Base-by-base conservation (phyloP, 92 coral and sea anemone species). In the Parazoanthus atlanticus region DNA sequence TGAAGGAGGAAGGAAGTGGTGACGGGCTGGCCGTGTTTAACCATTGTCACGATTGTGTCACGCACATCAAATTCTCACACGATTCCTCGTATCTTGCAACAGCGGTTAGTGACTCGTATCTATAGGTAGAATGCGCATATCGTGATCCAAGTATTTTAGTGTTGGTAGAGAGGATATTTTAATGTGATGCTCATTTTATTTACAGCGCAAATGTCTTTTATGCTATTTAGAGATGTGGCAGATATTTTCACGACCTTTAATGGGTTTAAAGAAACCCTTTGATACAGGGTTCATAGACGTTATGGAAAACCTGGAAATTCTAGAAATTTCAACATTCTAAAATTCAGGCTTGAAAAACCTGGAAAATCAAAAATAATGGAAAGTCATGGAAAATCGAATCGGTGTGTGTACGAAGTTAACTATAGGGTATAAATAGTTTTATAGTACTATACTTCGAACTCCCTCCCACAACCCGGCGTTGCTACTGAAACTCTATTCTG, bases 41-140 rank as follows among this genome's bases (percentile, higher is more conserved):
- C 47, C 97, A 97, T 88, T 97, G 98, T 86, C 98, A 97, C 81
- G 99, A 92, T 81, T 93, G 96, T 80, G 93, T 97, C 78, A 95
- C 98, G 8, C 98, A 97, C 90, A 93, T 97, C 85, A 91, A 88
- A 91, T 97, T 97, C 87, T 97, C 99, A 19, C 99, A 95, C 64
- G 98, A 97, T 87, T 95, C 99, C 70, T 83, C 90, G 25, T 97
- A 90, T 82, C 93, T 97, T 47, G 99, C 99, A 13, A 91, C 99
- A 69, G 96, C 97, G 84, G 99, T 97, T 81, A 96, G 98, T 91
- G 6, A 33, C 10, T 46, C 21, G 54, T 21, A 2, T 31, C 0
- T n/a, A n/a, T n/a, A n/a, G 0, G 19, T 76, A 28, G 25, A 11
- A 33, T 13, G 32, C 58, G 1, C 19, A 13, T 61, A 61, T 15